phyloP scores from a whole-genome alignment of 2,797 vertebrate genomes.

The Sebastiscus albofasciatus region DNA sequence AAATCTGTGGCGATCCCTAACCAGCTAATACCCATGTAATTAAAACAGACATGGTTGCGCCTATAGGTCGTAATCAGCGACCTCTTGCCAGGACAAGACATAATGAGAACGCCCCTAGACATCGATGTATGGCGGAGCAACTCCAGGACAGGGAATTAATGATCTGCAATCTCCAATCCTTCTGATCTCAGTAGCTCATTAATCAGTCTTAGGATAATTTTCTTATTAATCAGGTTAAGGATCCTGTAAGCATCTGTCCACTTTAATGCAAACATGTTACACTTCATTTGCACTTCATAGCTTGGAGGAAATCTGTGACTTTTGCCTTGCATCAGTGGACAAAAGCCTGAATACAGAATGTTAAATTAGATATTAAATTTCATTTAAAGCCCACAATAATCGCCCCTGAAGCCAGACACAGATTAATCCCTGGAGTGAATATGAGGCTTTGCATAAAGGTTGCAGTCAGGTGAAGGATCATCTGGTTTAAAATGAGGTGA shows the following conservation, averaged over 20 bases:
- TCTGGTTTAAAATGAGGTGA: constrained; percentile 64
- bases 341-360: neutral
- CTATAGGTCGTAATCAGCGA: constrained; percentile 30
- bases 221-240: constrained; percentile 72
- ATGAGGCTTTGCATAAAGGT: constrained; percentile 65
- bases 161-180: constrained; percentile 61
- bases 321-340: neutral
- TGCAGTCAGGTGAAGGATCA: constrained; percentile 79
- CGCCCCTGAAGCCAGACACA: neutral
- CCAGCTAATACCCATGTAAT: constrained; percentile 74
- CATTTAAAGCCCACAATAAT: neutral
- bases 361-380: neutral
- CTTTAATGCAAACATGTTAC: constrained; percentile 36
- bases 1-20: constrained; percentile 43
- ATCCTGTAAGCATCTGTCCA: constrained; percentile 68
- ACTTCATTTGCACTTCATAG: constrained; percentile 9
- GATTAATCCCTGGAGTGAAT: constrained; percentile 29
- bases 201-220: constrained; percentile 71
- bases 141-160: constrained; percentile 62
- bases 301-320: neutral
- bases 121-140: constrained; percentile 11
- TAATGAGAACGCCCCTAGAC: constrained; percentile 44
- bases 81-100: constrained; percentile 32
- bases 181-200: constrained; percentile 71
- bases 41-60: constrained; percentile 64